Evolutionary conservation across 2,888 invertebrate species (phyloP).

Genomic region (Stenurella melanura): DNA sequence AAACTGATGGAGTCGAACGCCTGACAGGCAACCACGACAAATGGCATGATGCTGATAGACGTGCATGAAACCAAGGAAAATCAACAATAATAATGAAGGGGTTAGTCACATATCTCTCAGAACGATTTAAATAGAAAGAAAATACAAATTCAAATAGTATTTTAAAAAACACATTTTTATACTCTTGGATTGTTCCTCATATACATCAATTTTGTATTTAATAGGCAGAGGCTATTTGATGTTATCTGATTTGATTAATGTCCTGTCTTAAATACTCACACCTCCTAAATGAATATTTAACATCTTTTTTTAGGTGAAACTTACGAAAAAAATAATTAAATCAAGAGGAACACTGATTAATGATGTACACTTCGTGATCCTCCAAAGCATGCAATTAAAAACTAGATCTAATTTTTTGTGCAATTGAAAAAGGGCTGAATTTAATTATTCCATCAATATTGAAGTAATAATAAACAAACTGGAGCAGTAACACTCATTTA

Average conservation of each 20-base stretch:
- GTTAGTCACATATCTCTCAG: too few relatives aligned
- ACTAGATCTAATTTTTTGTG: conserved; percentile 8
- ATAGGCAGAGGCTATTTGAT: background rate
- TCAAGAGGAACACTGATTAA: conserved; percentile 13
- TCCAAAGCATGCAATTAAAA: background rate
- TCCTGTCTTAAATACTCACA: background rate
- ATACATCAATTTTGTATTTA: background rate
- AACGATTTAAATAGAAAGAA: too few relatives aligned
- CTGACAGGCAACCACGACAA: too few relatives aligned
- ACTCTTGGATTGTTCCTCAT: too few relatives aligned
- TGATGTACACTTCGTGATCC: conserved; percentile 5
- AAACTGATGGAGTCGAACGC: too few relatives aligned
- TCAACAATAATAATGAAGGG: too few relatives aligned
- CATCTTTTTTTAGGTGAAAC: background rate
- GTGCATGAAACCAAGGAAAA: too few relatives aligned
- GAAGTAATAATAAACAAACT: background rate
- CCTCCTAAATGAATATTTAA: background rate
- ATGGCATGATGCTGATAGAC: too few relatives aligned
- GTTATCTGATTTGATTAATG: background rate
- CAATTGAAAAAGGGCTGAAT: background rate
- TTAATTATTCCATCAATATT: conserved; percentile 26
- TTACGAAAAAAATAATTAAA: background rate
- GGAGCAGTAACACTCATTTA: conserved; percentile 22
- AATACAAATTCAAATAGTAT: too few relatives aligned
- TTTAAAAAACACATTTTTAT: too few relatives aligned